phyloP scores from a whole-genome alignment of 2,797 vertebrate species.

The Channa striata region DNA sequence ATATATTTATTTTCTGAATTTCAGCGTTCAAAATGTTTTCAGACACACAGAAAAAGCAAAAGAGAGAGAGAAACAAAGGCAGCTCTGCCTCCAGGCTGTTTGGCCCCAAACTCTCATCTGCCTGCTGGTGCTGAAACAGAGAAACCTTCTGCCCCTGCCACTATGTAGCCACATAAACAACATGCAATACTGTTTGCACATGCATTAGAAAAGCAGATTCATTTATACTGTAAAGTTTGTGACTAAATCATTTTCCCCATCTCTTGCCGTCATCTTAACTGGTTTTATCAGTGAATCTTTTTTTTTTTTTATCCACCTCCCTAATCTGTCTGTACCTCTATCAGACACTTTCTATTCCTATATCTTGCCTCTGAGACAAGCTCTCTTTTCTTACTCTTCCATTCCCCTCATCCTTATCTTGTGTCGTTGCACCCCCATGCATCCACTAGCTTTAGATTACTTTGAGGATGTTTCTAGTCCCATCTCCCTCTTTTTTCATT shows the following conservation, averaged over 20 bases:
- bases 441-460: constrained; percentile 76
- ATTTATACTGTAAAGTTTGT: constrained; percentile 57
- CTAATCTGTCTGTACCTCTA: constrained; percentile 74
- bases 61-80: constrained; percentile 73
- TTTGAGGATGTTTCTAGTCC: constrained; percentile 69
- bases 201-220: constrained; percentile 22
- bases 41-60: not conserved
- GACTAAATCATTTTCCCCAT: constrained; percentile 65
- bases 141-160: constrained; percentile 76
- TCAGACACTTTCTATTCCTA: constrained; percentile 73
- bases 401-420: constrained; percentile 75
- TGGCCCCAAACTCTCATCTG: constrained; percentile 82
- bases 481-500: constrained; percentile 43
- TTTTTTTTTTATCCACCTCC: constrained; percentile 74
- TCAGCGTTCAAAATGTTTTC: constrained; percentile 18
- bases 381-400: constrained; percentile 65
- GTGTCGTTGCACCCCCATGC: constrained; percentile 66
- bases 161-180: constrained; percentile 33
- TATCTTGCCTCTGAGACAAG: constrained; percentile 71
- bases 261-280: constrained; percentile 61
- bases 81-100: constrained; percentile 78
- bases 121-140: constrained; percentile 83
- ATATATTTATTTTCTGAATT: constrained; percentile 12
- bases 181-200: constrained; percentile 21
- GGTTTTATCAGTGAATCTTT: constrained; percentile 73